These are phyloP conservation scores for Mellivora capensis DNA, from an alignment of 2,113 vertebrate genomes.

Conservation along the genomic window DNA sequence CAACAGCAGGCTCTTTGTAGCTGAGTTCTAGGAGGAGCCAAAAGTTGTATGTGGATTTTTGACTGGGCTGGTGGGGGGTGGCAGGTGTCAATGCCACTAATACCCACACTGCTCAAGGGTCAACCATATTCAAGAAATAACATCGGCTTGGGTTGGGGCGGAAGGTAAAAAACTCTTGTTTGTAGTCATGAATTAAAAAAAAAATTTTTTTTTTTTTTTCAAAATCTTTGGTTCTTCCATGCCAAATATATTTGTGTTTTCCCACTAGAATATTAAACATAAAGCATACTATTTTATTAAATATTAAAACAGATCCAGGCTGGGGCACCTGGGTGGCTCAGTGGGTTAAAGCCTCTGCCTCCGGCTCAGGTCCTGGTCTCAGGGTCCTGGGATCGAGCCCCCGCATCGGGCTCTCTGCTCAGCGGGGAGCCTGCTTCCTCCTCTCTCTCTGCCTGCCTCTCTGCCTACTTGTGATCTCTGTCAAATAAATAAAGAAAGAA, in stretches of 20 bases:
- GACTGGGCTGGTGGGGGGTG: background rate
- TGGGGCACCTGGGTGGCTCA: too few species aligned
- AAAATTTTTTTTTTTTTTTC: background rate
- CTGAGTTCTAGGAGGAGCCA: background rate
- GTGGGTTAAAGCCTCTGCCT: too few species aligned
- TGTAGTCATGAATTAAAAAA: background rate
- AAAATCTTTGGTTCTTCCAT: background rate
- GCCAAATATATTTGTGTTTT: background rate
- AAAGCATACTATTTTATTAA: background rate
- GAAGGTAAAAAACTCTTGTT: background rate
- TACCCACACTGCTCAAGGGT: background rate
- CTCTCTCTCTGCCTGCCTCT: too few species aligned
- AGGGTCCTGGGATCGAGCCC: too few species aligned
- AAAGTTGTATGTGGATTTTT: background rate
- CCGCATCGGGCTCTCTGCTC: too few species aligned
- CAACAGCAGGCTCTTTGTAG: background rate
- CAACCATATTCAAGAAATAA: background rate
- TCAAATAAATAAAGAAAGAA: too few species aligned
- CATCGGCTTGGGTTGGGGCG: background rate
- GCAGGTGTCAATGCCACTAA: background rate
- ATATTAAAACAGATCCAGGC: background rate
- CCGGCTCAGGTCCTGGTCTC: too few species aligned
- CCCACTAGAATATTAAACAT: background rate
- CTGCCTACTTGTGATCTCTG: too few species aligned
- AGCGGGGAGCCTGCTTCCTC: too few species aligned